These are phyloP conservation scores for Drosophila nigromelanica DNA, from an alignment of 1,140 invertebrate species.

Conservation along the genomic window DNA sequence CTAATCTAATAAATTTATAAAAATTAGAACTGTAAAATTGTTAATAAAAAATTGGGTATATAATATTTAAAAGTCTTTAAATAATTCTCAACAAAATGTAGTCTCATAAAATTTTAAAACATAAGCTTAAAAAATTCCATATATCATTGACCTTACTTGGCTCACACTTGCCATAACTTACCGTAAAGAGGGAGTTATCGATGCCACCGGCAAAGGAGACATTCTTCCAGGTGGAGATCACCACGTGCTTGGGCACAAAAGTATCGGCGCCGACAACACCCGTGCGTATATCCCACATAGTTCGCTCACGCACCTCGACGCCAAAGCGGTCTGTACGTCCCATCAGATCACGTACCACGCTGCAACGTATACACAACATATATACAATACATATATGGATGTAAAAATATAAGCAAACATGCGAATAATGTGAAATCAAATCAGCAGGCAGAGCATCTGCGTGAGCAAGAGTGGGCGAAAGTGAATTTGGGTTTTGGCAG, in stretches of 20 bases:
- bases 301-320: constrained; percentile 92
- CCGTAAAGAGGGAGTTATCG: constrained; percentile 90
- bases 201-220: constrained; percentile 96
- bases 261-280: constrained; percentile 95
- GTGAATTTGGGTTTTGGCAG: constrained; percentile 13
- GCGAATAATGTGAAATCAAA: constrained; percentile 52
- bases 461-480: constrained; percentile 6
- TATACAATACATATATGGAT: constrained; percentile 1
- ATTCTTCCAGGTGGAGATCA: constrained; percentile 98
- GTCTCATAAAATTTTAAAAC: not conserved
- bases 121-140: too few species aligned
- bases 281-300: constrained; percentile 94
- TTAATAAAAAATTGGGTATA: too few species aligned
- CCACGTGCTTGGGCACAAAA: constrained; percentile 94
- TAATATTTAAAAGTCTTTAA: too few species aligned
- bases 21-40: too few species aligned
- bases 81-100: not conserved
- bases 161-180: constrained; percentile 83
- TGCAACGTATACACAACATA: constrained; percentile 68
- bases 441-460: constrained; percentile 40
- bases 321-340: constrained; percentile 92
- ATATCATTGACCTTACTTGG: not conserved
- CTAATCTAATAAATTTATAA: too few species aligned
- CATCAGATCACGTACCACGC: constrained; percentile 88
- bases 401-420: not conserved